A percentile compares a stretch with the other conserved stretches of the same genome.
phyloP scores from a whole-genome alignment of 2,797 vertebrate species.

The Sebastes vulpes region DNA sequence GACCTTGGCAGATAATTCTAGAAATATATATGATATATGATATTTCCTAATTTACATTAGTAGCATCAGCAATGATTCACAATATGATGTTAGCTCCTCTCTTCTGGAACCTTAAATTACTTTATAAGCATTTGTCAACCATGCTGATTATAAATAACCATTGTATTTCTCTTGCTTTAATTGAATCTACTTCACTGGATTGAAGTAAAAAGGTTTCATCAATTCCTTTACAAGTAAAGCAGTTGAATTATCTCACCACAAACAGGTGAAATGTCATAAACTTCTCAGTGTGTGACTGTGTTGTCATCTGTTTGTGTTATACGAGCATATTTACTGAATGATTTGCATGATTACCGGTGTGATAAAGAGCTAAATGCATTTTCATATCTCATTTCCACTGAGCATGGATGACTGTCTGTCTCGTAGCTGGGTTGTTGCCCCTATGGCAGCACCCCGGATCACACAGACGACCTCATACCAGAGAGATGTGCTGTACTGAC shows the following conservation, averaged over 20 bases:
- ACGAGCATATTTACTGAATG: slow-evolving; percentile 14
- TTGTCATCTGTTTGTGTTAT: slow-evolving; percentile 38
- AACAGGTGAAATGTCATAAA: background rate
- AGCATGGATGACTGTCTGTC: slow-evolving; percentile 56
- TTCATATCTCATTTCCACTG: slow-evolving; percentile 47
- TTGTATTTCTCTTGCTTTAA: background rate
- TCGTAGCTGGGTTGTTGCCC: slow-evolving; percentile 48
- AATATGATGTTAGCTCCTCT: background rate
- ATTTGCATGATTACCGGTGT: slow-evolving; percentile 23
- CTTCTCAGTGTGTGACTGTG: background rate
- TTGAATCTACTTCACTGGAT: background rate
- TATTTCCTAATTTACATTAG: background rate
- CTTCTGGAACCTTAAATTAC: background rate
- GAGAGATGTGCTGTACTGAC: slow-evolving; percentile 76
- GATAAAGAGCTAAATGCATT: slow-evolving; percentile 45
- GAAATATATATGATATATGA: background rate
- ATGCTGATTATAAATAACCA: background rate
- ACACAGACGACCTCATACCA: slow-evolving; percentile 76
- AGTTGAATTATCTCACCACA: background rate
- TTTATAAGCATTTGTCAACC: background rate
- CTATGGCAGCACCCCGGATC: slow-evolving; percentile 68
- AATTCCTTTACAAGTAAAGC: background rate
- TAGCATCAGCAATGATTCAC: background rate
- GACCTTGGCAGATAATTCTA: background rate
- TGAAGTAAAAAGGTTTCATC: background rate